Evolutionary conservation across 2,888 invertebrate species (phyloP).

Genomic region (Lasioglossum leucozonium): DNA sequence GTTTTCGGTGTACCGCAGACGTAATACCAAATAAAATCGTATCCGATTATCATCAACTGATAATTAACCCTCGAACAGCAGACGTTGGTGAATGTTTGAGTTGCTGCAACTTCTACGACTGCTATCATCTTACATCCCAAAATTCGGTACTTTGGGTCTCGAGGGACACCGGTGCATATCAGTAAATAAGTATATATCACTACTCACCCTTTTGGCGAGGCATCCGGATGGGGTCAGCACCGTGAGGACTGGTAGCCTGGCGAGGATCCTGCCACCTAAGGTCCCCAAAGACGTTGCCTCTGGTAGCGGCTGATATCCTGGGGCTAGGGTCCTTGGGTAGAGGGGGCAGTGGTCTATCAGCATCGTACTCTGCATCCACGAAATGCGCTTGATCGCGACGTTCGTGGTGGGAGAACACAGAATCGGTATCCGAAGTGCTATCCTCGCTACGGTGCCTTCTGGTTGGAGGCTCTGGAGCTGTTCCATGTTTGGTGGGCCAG

Average conservation of each 20-base stretch:
- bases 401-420: slow-evolving; percentile 61
- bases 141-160: neutral
- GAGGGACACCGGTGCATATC: neutral
- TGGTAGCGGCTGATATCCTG: slow-evolving; percentile 37
- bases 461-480: slow-evolving; percentile 81
- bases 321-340: slow-evolving; percentile 83
- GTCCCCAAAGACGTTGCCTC: slow-evolving; percentile 35
- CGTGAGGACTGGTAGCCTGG: slow-evolving; percentile 18
- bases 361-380: slow-evolving; percentile 77
- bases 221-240: slow-evolving; percentile 15
- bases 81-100: neutral
- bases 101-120: neutral
- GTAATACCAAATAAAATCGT: neutral
- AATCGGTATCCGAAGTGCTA: slow-evolving; percentile 68
- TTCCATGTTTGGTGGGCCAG: slow-evolving; percentile 86
- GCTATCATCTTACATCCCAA: neutral
- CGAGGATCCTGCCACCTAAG: slow-evolving; percentile 45
- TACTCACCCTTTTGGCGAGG: slow-evolving; percentile 43
- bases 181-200: neutral
- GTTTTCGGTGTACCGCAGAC: neutral
- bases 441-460: slow-evolving; percentile 76
- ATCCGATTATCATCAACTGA: neutral
- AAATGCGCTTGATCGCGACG: slow-evolving; percentile 33
- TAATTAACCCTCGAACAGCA: neutral
- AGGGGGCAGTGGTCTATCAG: slow-evolving; percentile 84